These are phyloP conservation scores for Spodoptera picta DNA, from an alignment of 2,888 invertebrate species.

Conservation along the genomic window DNA sequence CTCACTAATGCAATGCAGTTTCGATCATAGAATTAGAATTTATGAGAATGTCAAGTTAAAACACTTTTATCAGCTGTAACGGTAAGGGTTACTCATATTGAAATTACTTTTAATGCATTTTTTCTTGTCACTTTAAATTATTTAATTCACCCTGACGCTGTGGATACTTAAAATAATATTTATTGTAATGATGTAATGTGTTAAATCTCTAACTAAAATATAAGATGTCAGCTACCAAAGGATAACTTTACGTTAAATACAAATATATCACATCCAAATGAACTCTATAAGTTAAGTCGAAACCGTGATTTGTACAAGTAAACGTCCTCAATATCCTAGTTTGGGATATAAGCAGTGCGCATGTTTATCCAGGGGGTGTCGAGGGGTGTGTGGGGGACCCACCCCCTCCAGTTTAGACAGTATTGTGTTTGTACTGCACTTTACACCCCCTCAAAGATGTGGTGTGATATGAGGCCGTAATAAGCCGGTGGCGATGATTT, in stretches of 20 bases:
- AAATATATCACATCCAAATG: background rate
- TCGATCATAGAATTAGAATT: too few relatives aligned
- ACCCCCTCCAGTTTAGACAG: slow-evolving; percentile 45
- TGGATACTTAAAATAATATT: too few relatives aligned
- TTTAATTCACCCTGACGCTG: too few relatives aligned
- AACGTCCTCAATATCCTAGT: slow-evolving; percentile 36
- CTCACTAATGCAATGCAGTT: too few relatives aligned
- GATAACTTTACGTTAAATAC: background rate
- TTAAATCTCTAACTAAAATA: too few relatives aligned
- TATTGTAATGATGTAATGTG: too few relatives aligned
- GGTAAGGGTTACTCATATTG: too few relatives aligned
- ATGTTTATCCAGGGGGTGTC: slow-evolving; percentile 34
- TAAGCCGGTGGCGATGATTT: slow-evolving; percentile 33
- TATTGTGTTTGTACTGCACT: slow-evolving; percentile 58
- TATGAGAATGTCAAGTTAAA: too few relatives aligned
- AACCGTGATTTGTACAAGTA: slow-evolving; percentile 19
- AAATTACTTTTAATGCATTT: too few relatives aligned
- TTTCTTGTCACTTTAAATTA: too few relatives aligned
- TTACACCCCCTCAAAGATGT: slow-evolving; percentile 35
- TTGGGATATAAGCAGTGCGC: slow-evolving; percentile 22
- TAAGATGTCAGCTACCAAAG: background rate
- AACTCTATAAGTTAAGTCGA: slow-evolving; percentile 2
- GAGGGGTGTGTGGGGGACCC: slow-evolving; percentile 20
- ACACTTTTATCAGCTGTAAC: too few relatives aligned
- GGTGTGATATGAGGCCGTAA: slow-evolving; percentile 35